Evolutionary conservation across 2,888 invertebrate genomes (phyloP), one percentile per base, ranked within the genome.

Genomic region (Microctonus hyperodae): DNA sequence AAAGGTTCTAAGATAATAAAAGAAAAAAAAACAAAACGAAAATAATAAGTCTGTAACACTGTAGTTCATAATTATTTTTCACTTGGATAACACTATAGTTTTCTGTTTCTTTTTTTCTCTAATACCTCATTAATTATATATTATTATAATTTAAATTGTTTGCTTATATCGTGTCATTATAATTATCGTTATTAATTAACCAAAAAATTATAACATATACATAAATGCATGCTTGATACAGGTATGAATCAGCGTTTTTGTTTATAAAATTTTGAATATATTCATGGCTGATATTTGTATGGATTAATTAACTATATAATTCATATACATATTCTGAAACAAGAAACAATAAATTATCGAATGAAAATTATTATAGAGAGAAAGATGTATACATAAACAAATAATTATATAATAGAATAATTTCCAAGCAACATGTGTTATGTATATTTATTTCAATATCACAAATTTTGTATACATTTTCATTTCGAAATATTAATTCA

Each of bases 1-100:
- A 75, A 77, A 79, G 72, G 73, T 75, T 75, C 71, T 72, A 76
- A 76, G 72, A 59, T 31, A 33, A 50, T 22, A 58, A 20, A 76
- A 76, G 72, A 59, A 31, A 33, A 50, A 22, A 58, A 20, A n/a
- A 35, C 33, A n/a, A n/a, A 56, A 31, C 6, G 28, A 53, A 53
- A 53, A 53, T 7, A 25, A 9, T 13, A 9, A 16, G 22, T 28
- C 2, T 40, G 40, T 11, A n/a, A 37, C 40, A 69, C 40, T 69
- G 55, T 65, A 65, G 37, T 57, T n/a, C 20, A 40, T 48, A 20
- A 53, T 55, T 58, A 53, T 22, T 56, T 33, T 60, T 50, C 33
- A 20, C n/a, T 9, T 6, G 6, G 28, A 37, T n/a, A n/a, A n/a
- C n/a, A n/a, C n/a, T n/a, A n/a, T n/a, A n/a, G n/a, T n/a, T n/a